phyloP scores from a whole-genome alignment of 2,797 vertebrate genomes.

The Coregonus ussuriensis region DNA sequence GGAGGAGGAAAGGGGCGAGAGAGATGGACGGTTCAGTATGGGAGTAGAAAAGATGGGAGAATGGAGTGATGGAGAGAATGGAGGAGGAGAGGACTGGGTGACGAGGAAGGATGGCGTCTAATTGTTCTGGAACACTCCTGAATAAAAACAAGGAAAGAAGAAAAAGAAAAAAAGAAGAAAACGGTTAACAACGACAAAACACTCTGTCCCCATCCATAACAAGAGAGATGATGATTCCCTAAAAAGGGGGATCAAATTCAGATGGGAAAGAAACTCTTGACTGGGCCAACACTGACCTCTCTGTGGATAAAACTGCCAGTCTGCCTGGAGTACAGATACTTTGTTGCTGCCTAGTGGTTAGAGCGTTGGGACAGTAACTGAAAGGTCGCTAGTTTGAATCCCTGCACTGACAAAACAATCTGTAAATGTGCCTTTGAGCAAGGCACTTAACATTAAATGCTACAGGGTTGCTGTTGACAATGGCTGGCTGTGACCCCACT shows the following conservation, averaged over 20 bases:
- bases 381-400: too few species aligned
- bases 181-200: conserved; percentile 22
- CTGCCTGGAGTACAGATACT: too few species aligned
- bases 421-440: too few species aligned
- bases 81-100: conserved; percentile 7
- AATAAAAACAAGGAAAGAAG: background rate
- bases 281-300: too few species aligned
- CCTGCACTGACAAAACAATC: too few species aligned
- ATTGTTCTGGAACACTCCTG: conserved; percentile 34
- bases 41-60: conserved; percentile 12
- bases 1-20: conserved; percentile 1
- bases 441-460: too few species aligned
- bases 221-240: conserved; percentile 56
- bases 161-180: conserved; percentile 33
- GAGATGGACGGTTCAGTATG: background rate
- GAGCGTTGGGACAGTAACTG: too few species aligned
- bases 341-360: too few species aligned
- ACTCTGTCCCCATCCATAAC: conserved; percentile 17
- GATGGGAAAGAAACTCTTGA: conserved; percentile 45
- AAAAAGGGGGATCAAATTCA: conserved; percentile 53
- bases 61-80: conserved; percentile 30
- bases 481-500: too few species aligned
- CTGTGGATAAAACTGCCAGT: too few species aligned
- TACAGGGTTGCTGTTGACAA: too few species aligned
- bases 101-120: conserved; percentile 55